Percentiles rank a stretch among this genome's conserved stretches.
Evolutionary conservation across 2,797 vertebrate species (phyloP).

Genomic region (Urosaurus nigricauda): DNA sequence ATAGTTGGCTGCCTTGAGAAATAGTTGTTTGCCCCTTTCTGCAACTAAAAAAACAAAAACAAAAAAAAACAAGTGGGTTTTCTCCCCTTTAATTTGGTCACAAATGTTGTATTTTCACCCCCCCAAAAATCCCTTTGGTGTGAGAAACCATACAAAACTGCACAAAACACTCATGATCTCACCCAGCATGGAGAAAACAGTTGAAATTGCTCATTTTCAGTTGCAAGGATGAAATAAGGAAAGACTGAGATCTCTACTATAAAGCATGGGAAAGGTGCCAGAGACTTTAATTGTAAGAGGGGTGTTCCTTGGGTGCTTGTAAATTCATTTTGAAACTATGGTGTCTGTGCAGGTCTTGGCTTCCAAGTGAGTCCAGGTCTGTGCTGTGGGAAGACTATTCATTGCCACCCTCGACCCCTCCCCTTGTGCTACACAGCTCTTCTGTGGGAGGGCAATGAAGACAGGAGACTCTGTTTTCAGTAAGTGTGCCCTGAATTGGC

Average conservation of each 20-base stretch:
- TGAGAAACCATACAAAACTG: no score
- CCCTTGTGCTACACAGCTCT: background rate
- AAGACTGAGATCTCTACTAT: no score
- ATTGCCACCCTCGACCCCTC: background rate
- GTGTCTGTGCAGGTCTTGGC: rapidly evolving
- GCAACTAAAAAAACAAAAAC: conserved; percentile 12
- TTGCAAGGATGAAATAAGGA: no score
- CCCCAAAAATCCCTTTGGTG: no score
- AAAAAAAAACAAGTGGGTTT: background rate
- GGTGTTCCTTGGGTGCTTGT: background rate
- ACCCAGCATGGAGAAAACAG: no score
- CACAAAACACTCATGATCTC: no score
- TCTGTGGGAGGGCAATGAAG: background rate
- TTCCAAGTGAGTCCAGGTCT: rapidly evolving
- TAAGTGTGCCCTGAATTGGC: background rate
- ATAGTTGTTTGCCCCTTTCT: no score
- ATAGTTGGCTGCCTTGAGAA: no score
- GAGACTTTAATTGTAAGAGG: rapidly evolving
- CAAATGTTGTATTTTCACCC: no score
- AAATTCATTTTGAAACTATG: background rate
- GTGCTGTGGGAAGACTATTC: background rate
- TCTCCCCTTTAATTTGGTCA: no score
- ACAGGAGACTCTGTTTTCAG: background rate
- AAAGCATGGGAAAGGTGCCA: rapidly evolving
- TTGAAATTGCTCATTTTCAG: no score